Conservation (phyloP, 2,888 invertebrate species). For the Hydroisotoma schaefferi region DNA sequence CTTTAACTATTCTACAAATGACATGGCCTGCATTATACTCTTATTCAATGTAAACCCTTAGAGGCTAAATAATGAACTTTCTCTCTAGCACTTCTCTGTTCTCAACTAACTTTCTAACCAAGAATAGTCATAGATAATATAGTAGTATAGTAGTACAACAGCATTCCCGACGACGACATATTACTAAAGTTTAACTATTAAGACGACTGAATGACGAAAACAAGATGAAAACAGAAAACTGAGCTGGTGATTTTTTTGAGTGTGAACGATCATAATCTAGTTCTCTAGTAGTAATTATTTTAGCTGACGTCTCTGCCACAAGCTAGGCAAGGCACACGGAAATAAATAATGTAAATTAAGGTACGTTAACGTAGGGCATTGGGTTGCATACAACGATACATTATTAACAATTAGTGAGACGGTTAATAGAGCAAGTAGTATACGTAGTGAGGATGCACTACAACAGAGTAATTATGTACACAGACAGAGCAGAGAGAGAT, state of each 20-base stretch:
- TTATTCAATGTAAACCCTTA: slow-evolving; percentile 1
- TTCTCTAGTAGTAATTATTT: neutral
- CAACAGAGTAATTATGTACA: slow-evolving; percentile 4
- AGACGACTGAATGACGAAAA: slow-evolving; percentile 4
- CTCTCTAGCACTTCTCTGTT: neutral
- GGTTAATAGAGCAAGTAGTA: slow-evolving; percentile 21
- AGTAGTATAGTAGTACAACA: too few species aligned
- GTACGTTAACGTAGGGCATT: too few species aligned
- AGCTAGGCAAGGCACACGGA: slow-evolving; percentile 42
- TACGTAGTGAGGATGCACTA: slow-evolving; percentile 6
- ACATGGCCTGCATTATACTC: slow-evolving; percentile 19
- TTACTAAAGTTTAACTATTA: too few species aligned
- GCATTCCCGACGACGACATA: too few species aligned
- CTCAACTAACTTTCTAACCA: slow-evolving; percentile 1
- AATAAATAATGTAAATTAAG: slow-evolving; percentile 32
- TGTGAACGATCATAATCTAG: neutral
- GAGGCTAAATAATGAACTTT: neutral
- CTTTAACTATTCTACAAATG: neutral
- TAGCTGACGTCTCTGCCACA: slow-evolving; percentile 12
- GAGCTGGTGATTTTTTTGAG: slow-evolving; percentile 10
- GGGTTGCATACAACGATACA: too few species aligned
- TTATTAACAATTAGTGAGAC: slow-evolving; percentile 15
- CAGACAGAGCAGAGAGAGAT: neutral
- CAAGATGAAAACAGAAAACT: slow-evolving; percentile 1
- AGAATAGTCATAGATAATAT: slow-evolving; percentile 9